Evolutionary conservation across 2,888 invertebrate species (phyloP).

Genomic region (Meiosimyza platycephala): DNA sequence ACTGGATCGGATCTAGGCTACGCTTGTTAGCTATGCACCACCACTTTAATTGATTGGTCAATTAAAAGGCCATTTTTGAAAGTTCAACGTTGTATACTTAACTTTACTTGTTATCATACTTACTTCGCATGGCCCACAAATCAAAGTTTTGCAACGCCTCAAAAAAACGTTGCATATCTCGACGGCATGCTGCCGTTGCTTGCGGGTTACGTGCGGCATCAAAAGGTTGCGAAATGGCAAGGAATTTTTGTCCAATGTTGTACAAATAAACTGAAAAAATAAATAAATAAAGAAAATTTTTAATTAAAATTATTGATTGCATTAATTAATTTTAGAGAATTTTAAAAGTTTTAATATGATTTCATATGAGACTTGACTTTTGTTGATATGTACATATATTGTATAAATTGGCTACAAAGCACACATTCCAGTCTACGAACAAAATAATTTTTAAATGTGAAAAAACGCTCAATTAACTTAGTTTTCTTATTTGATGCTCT

Average conservation of each 20-base stretch:
- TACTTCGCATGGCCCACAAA: conserved; percentile 65
- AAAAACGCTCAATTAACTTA: no score
- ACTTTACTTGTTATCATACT: conserved; percentile 48
- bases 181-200: conserved; percentile 57
- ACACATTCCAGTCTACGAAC: no score
- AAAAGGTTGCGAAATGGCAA: conserved; percentile 59
- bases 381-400: no score
- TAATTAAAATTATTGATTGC: not conserved
- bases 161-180: conserved; percentile 57
- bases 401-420: no score
- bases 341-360: conserved; percentile 13
- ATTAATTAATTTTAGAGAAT: conserved; percentile 12
- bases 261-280: conserved; percentile 57
- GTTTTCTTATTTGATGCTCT: no score
- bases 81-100: not conserved
- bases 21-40: conserved; percentile 6
- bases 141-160: conserved; percentile 62
- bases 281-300: conserved; percentile 31
- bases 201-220: conserved; percentile 61
- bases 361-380: not conserved
- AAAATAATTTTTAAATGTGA: no score
- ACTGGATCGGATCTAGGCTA: not conserved
- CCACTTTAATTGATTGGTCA: not conserved
- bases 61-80: not conserved
- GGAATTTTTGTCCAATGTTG: conserved; percentile 58